Conservation (phyloP, 1,140 invertebrate genomes). For the Sminthurides bifidus region DNA sequence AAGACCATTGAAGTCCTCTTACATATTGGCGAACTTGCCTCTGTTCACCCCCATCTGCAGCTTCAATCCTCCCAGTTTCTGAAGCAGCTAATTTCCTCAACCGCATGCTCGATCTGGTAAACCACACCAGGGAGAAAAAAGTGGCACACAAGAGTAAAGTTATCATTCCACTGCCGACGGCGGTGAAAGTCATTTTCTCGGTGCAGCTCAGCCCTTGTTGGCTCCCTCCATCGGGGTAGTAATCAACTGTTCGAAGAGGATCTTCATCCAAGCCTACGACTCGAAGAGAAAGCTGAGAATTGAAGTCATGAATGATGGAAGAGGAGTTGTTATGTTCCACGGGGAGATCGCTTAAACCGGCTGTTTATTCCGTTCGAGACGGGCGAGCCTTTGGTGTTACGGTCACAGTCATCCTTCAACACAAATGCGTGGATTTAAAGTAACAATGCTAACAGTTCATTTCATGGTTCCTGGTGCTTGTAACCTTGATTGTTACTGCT, state of each 20-base stretch:
- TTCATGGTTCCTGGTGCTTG: neutral
- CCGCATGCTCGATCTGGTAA: neutral
- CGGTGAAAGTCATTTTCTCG: constrained; percentile 24
- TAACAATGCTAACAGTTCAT: neutral
- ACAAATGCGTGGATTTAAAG: neutral
- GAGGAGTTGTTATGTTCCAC: constrained; percentile 20
- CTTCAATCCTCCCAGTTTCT: neutral
- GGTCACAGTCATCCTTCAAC: neutral
- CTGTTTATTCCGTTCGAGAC: neutral
- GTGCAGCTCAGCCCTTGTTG: constrained; percentile 7
- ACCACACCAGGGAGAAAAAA: constrained; percentile 5
- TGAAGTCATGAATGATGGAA: constrained; percentile 22
- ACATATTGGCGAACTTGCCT: neutral
- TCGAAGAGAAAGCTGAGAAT: constrained; percentile 23
- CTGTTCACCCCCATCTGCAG: neutral
- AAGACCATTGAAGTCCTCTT: neutral
- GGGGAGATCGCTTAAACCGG: constrained; percentile 19
- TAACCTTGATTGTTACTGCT: neutral
- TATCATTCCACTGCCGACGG: constrained; percentile 11
- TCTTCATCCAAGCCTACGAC: constrained; percentile 28
- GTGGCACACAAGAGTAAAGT: constrained; percentile 15
- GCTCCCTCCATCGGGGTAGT: neutral
- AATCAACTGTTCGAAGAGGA: constrained; percentile 4
- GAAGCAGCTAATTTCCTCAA: neutral
- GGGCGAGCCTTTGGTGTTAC: neutral